A percentile compares a stretch with the other conserved stretches of the same genome.
These are phyloP conservation scores for Leptocoma aspasia DNA, from an alignment of 2,113 vertebrate species.

Conservation along the genomic window DNA sequence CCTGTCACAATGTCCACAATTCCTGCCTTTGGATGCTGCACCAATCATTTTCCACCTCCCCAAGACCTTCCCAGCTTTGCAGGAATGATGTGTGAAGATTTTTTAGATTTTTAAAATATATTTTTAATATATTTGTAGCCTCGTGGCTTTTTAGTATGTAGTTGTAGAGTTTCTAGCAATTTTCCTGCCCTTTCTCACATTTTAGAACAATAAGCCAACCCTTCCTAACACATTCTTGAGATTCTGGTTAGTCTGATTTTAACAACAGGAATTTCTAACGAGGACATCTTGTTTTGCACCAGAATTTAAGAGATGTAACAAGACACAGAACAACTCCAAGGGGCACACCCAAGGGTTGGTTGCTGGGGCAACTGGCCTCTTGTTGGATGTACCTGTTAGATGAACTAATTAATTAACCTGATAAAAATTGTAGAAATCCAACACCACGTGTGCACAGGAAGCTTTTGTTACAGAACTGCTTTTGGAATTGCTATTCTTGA, in stretches of 20 bases:
- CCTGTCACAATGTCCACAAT: accelerated
- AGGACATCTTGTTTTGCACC: not conserved
- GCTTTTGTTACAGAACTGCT: not conserved
- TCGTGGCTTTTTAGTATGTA: accelerated
- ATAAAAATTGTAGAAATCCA: not conserved
- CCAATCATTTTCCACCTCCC: accelerated
- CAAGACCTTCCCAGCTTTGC: not conserved
- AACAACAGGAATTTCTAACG: not conserved
- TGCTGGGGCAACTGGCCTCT: not conserved
- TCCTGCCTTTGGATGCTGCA: not conserved
- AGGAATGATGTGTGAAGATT: not conserved
- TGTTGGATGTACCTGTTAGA: not conserved
- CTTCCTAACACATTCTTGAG: not conserved
- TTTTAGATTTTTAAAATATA: not conserved
- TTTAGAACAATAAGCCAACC: not conserved
- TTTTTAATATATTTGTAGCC: not conserved
- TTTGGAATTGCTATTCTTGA: accelerated
- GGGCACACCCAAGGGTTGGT: not conserved
- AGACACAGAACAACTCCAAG: not conserved
- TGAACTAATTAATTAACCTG: not conserved
- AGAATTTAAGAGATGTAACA: not conserved
- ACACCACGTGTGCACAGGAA: accelerated
- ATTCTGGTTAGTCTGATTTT: not conserved
- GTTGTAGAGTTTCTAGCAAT: not conserved
- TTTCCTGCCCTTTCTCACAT: not conserved